Conservation (phyloP, 2,113 vertebrate species). For the Gnathonemus echidnorhynchus region DNA sequence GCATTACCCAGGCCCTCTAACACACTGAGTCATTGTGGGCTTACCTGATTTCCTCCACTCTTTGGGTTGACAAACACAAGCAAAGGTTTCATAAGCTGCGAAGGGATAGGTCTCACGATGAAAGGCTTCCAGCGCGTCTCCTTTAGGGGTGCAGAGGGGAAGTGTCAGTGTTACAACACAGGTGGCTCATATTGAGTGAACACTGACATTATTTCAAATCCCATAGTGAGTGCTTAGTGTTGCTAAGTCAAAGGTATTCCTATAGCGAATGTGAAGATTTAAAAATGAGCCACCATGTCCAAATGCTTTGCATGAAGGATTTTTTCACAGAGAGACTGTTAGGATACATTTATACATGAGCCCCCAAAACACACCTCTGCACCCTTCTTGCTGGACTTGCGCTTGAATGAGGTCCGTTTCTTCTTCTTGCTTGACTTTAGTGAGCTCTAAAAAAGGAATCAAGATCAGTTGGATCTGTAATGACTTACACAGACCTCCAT, state of each 20-base stretch:
- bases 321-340: not conserved
- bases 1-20: not conserved
- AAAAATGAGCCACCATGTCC: not conserved
- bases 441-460: conserved; percentile 63
- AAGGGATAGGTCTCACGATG: conserved; percentile 82
- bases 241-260: not conserved
- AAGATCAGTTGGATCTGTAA: not conserved
- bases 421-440: conserved; percentile 95
- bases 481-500: not conserved
- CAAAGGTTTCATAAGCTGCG: conserved; percentile 89
- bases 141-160: conserved; percentile 45
- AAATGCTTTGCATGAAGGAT: not conserved
- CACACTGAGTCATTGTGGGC: not conserved
- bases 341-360: not conserved
- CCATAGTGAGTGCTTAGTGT: not conserved
- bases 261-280: not conserved
- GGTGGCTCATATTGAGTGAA: not conserved
- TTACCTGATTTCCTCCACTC: conserved; percentile 94
- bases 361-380: conserved; percentile 62
- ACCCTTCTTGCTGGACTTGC: conserved; percentile 87
- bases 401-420: conserved; percentile 85
- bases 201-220: not conserved
- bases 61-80: conserved; percentile 97
- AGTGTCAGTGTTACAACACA: not conserved
- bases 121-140: conserved; percentile 88